Evolutionary conservation across 2,797 vertebrate genomes (phyloP).

Genomic region (Gymnopithys bicolor): DNA sequence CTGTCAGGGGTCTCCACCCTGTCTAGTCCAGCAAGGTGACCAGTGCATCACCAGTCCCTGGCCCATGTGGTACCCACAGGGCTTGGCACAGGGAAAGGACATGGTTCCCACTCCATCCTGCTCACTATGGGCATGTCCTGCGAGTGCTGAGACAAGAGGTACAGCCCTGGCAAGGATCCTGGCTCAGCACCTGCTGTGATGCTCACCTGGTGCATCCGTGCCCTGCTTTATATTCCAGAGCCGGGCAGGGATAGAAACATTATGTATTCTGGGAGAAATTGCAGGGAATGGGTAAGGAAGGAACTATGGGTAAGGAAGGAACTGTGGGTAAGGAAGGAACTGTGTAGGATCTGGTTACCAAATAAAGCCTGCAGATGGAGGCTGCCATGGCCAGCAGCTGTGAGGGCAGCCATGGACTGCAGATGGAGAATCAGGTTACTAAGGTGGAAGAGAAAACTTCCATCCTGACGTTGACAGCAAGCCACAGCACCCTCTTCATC

Average conservation of each 20-base stretch:
- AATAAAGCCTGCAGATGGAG: background rate
- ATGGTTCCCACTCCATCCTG: background rate
- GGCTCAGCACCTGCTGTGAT: background rate
- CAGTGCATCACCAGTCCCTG: background rate
- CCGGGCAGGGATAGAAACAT: background rate
- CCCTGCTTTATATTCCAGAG: background rate
- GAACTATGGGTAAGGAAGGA: background rate
- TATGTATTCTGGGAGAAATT: background rate
- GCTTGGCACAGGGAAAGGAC: background rate
- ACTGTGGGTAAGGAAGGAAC: background rate
- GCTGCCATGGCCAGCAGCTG: background rate
- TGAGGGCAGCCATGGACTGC: background rate
- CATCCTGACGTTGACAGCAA: background rate
- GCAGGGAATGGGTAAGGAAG: background rate
- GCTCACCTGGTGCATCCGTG: background rate
- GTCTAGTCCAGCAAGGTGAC: background rate
- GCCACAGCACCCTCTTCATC: background rate
- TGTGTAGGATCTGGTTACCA: background rate
- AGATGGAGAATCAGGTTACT: background rate
- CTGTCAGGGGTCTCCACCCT: background rate
- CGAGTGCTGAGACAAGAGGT: background rate
- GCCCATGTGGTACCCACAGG: rapidly evolving
- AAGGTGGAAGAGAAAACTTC: background rate
- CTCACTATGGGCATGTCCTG: rapidly evolving
- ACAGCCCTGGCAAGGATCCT: background rate